Percentiles rank a stretch among this genome's conserved stretches.
Evolutionary conservation across 2,888 invertebrate genomes (phyloP).

Genomic region (Ochlodes sylvanus): DNA sequence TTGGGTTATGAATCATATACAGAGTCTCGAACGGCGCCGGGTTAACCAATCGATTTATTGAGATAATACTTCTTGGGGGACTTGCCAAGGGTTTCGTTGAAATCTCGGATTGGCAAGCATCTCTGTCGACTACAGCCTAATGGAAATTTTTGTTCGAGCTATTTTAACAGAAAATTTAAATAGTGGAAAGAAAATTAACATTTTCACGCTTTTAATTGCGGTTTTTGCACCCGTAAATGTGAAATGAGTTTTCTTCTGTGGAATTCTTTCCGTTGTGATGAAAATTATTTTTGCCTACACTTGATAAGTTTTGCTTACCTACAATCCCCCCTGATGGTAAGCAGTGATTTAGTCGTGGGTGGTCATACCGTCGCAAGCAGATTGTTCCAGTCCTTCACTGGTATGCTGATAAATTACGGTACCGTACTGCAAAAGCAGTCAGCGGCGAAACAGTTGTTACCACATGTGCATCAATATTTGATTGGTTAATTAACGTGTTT

Average conservation of each 20-base stretch:
- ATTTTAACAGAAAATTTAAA: slow-evolving; percentile 2
- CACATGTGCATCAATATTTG: too few relatives aligned
- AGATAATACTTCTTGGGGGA: slow-evolving; percentile 29
- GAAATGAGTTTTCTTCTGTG: slow-evolving; percentile 1
- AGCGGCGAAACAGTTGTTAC: too few relatives aligned
- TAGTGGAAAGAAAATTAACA: neutral
- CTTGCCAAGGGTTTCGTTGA: slow-evolving; percentile 26
- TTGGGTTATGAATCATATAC: slow-evolving; percentile 31
- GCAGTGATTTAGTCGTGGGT: too few relatives aligned
- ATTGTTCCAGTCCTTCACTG: too few relatives aligned
- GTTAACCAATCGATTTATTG: slow-evolving; percentile 37
- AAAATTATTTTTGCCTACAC: neutral
- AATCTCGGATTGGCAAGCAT: slow-evolving; percentile 20
- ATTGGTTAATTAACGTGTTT: too few relatives aligned
- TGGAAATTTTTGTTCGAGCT: slow-evolving; percentile 5
- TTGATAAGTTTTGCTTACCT: neutral
- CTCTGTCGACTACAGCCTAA: neutral
- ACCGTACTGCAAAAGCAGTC: too few relatives aligned
- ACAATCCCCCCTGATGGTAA: too few relatives aligned
- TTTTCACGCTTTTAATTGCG: slow-evolving; percentile 7
- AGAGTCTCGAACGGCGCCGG: slow-evolving; percentile 26
- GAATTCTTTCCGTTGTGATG: neutral
- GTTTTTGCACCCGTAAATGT: slow-evolving; percentile 4
- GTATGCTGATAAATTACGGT: too few relatives aligned
- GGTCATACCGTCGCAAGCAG: too few relatives aligned